Percentiles rank a stretch among this genome's conserved stretches.
Conservation (phyloP, 2,888 invertebrate genomes). For the Carpatolechia fugitivella region DNA sequence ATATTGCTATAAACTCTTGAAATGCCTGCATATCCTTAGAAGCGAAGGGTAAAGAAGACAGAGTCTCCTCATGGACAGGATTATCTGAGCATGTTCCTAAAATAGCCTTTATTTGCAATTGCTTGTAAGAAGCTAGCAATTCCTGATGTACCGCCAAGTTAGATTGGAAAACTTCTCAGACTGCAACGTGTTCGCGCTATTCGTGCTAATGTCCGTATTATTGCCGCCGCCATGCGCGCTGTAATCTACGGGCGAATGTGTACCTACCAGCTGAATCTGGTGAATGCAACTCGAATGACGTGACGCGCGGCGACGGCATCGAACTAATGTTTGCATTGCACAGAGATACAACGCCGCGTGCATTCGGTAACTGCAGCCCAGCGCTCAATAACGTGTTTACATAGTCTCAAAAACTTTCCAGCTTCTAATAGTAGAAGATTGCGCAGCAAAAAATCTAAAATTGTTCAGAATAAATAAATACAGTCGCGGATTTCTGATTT, state of each 20-base stretch:
- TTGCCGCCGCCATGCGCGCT: constrained; percentile 22
- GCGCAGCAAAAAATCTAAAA: not conserved
- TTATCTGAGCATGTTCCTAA: constrained; percentile 15
- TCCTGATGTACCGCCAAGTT: constrained; percentile 64
- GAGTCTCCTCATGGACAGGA: too few species aligned
- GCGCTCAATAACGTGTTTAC: not conserved
- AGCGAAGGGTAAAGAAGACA: too few species aligned
- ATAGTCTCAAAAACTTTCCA: not conserved
- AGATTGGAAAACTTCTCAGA: constrained; percentile 67
- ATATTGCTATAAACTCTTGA: too few species aligned
- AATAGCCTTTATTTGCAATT: constrained; percentile 44
- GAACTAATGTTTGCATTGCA: constrained; percentile 16
- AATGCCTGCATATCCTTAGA: too few species aligned
- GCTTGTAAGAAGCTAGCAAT: constrained; percentile 52
- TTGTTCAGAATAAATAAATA: not conserved
- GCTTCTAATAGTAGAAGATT: not conserved
- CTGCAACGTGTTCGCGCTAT: constrained; percentile 53
- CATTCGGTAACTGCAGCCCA: not conserved
- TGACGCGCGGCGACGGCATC: not conserved
- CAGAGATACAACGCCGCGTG: not conserved
- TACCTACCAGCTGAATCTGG: not conserved
- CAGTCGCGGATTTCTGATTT: not conserved
- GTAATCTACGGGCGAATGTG: constrained; percentile 1
- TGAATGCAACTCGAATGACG: not conserved
- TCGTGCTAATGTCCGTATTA: constrained; percentile 46